These are phyloP conservation scores for Ips typographus DNA, from an alignment of 1,140 invertebrate genomes.

Conservation along the genomic window DNA sequence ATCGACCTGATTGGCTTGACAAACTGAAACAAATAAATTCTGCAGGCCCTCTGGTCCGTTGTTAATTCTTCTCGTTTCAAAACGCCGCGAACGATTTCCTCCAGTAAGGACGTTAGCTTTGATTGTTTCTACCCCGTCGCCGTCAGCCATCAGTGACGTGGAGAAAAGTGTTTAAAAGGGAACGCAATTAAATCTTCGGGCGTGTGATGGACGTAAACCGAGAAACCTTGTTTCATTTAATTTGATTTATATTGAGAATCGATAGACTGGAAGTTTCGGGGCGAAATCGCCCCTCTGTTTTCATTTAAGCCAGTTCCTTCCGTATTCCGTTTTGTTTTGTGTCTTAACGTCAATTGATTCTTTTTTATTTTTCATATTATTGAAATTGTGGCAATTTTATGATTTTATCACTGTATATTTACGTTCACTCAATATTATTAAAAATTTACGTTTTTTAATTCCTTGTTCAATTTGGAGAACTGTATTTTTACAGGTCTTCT, in stretches of 20 bases:
- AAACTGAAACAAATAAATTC: constrained; percentile 31
- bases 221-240: constrained; percentile 24
- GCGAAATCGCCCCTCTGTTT: neutral
- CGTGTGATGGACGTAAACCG: constrained; percentile 23
- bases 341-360: too few relatives aligned
- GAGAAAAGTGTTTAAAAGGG: constrained; percentile 24
- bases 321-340: neutral
- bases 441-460: too few relatives aligned
- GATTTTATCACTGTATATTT: too few relatives aligned
- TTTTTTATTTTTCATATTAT: too few relatives aligned
- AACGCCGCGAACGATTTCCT: constrained; percentile 12
- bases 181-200: constrained; percentile 21
- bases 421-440: too few relatives aligned
- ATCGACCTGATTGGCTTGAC: constrained; percentile 27
- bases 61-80: constrained; percentile 18
- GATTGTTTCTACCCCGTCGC: neutral
- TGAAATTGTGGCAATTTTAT: too few relatives aligned
- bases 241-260: constrained; percentile 24
- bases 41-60: neutral
- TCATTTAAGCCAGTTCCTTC: neutral
- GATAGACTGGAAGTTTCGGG: constrained; percentile 2
- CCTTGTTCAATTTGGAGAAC: too few relatives aligned
- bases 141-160: constrained; percentile 6
- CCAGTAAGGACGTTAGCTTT: constrained; percentile 9
- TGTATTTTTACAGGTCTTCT: too few relatives aligned